Percentiles rank a stretch among this genome's conserved stretches.
phyloP scores from a whole-genome alignment of 2,888 invertebrate species.

The Halocaridina rubra region DNA sequence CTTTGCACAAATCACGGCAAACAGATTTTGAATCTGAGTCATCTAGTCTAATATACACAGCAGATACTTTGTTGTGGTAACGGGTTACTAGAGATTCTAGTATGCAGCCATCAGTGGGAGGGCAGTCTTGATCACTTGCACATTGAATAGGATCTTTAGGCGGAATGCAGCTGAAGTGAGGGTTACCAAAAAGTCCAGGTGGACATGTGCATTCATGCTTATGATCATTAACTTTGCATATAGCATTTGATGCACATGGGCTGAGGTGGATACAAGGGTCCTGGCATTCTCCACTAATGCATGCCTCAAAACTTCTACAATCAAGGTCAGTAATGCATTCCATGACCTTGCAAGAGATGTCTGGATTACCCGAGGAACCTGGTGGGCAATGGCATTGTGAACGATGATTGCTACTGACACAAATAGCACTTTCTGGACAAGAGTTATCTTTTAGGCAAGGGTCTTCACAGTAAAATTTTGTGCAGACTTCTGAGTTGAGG shows the following conservation, averaged over 20 bases:
- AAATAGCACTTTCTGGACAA: conserved; percentile 75
- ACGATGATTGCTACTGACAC: conserved; percentile 75
- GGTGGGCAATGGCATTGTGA: conserved; percentile 83
- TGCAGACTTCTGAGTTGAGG: conserved; percentile 70
- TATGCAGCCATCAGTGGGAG: conserved; percentile 48
- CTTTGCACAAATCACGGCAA: conserved; percentile 65
- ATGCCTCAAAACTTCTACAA: conserved; percentile 68
- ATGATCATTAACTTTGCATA: conserved; percentile 74
- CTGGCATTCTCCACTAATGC: conserved; percentile 77
- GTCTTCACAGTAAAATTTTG: conserved; percentile 77
- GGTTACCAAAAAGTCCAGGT: conserved; percentile 82
- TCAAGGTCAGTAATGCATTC: conserved; percentile 63
- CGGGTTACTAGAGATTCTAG: conserved; percentile 40
- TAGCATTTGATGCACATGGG: conserved; percentile 85
- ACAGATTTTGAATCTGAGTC: conserved; percentile 55
- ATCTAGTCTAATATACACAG: conserved; percentile 53
- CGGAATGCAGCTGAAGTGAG: conserved; percentile 72
- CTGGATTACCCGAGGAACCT: conserved; percentile 83
- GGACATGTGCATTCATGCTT: conserved; percentile 79
- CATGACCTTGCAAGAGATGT: conserved; percentile 77
- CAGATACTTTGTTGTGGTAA: conserved; percentile 42
- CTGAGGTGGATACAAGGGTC: conserved; percentile 72
- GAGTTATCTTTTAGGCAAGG: conserved; percentile 81
- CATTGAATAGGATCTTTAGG: conserved; percentile 69
- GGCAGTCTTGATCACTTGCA: conserved; percentile 48